These are phyloP conservation scores for Atrina japonica DNA, from an alignment of 2,888 invertebrate genomes.

Conservation along the genomic window DNA sequence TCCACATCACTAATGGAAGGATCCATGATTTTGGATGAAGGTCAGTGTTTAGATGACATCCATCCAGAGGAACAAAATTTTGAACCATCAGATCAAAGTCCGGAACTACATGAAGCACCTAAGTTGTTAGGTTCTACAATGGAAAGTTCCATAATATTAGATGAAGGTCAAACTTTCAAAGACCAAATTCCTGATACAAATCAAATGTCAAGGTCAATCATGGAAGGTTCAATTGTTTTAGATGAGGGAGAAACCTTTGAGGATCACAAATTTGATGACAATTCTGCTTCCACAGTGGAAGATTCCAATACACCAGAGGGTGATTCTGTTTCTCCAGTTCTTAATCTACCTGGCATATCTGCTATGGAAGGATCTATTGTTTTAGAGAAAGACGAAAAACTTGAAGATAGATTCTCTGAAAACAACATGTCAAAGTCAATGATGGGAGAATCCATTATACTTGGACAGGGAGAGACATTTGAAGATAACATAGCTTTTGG, in stretches of 20 bases:
- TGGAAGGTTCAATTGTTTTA: slow-evolving; percentile 30
- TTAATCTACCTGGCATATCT: slow-evolving; percentile 3
- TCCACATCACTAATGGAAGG: slow-evolving; percentile 25
- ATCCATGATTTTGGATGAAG: slow-evolving; percentile 31
- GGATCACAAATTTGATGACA: slow-evolving; percentile 22
- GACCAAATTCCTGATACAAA: slow-evolving; percentile 8
- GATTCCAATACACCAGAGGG: slow-evolving; percentile 19
- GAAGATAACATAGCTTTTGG: not conserved
- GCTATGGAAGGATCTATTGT: slow-evolving; percentile 20
- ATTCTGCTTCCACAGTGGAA: slow-evolving; percentile 2
- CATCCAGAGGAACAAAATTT: not conserved
- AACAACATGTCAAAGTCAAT: slow-evolving; percentile 14
- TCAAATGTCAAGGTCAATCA: slow-evolving; percentile 19
- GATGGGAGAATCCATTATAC: slow-evolving; percentile 16
- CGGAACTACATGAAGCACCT: slow-evolving; percentile 17
- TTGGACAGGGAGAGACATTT: slow-evolving; percentile 21
- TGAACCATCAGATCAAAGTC: slow-evolving; percentile 21
- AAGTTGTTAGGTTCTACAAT: slow-evolving; percentile 19
- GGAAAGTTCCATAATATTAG: slow-evolving; percentile 33
- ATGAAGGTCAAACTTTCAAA: slow-evolving; percentile 33
- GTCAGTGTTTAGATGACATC: slow-evolving; percentile 28
- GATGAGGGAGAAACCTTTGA: slow-evolving; percentile 38
- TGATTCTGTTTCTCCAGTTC: slow-evolving; percentile 1
- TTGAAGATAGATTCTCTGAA: slow-evolving; percentile 16
- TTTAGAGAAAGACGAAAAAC: slow-evolving; percentile 14